Evolutionary conservation across 2,888 invertebrate genomes (phyloP).

Genomic region (Poecilobothrus nobilitatus): DNA sequence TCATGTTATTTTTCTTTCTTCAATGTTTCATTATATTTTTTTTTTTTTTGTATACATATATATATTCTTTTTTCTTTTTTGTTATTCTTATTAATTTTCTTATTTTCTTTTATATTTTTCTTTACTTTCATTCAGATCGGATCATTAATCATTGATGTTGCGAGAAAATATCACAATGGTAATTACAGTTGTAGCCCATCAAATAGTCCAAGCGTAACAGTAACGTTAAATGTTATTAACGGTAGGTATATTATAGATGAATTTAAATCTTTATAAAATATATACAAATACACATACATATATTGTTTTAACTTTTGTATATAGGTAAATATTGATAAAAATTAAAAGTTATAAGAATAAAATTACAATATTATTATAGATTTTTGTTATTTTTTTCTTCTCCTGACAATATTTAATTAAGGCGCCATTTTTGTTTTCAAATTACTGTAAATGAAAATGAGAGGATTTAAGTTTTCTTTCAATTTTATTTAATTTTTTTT

Average conservation of each 20-base stretch:
- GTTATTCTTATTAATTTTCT: too few relatives aligned
- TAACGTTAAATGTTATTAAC: conserved; percentile 83
- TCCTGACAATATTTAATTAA: too few relatives aligned
- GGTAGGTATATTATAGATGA: conserved; percentile 51
- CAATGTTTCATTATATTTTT: neutral
- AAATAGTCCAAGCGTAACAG: conserved; percentile 83
- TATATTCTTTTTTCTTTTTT: conserved; percentile 14
- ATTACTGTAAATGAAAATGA: too few relatives aligned
- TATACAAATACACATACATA: neutral
- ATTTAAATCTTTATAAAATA: neutral
- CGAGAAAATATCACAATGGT: conserved; percentile 47
- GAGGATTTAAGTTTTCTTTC: too few relatives aligned
- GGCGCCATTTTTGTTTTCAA: too few relatives aligned
- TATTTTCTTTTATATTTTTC: too few relatives aligned
- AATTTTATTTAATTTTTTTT: too few relatives aligned
- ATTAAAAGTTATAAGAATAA: neutral
- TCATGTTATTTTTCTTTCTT: too few relatives aligned
- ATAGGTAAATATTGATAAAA: neutral
- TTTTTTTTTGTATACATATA: neutral
- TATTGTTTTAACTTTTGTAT: neutral
- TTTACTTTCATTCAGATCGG: conserved; percentile 36
- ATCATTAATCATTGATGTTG: conserved; percentile 45
- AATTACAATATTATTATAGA: too few relatives aligned
- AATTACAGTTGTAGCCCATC: conserved; percentile 95
- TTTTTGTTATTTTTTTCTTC: too few relatives aligned